A percentile compares a stretch with the other conserved stretches of the same genome.
These are phyloP conservation scores for Poecilobothrus nobilitatus DNA, from an alignment of 2,888 invertebrate genomes.

Conservation along the genomic window DNA sequence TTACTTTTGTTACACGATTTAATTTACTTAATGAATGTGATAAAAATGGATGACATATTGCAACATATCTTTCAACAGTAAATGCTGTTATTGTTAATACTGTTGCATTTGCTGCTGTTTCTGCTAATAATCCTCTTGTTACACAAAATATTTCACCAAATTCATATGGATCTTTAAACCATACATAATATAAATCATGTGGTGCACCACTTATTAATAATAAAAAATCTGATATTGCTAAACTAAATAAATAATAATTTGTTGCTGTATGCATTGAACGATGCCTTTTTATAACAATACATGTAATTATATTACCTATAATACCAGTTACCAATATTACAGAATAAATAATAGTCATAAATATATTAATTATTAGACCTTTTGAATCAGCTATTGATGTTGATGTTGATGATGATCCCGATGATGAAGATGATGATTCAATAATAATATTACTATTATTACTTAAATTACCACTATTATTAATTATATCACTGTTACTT, in stretches of 20 bases:
- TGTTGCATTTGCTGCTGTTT: constrained; percentile 71
- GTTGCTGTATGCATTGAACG: constrained; percentile 76
- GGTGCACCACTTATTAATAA: constrained; percentile 61
- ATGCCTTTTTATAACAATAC: constrained; percentile 73
- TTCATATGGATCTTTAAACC: constrained; percentile 67
- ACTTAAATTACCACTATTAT: not conserved
- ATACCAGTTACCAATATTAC: constrained; percentile 72
- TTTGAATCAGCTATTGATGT: constrained; percentile 47
- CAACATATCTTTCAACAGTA: constrained; percentile 65
- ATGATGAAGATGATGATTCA: not conserved
- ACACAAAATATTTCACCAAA: constrained; percentile 75
- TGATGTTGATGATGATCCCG: not conserved
- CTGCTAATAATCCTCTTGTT: constrained; percentile 66
- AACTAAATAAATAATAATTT: constrained; percentile 74
- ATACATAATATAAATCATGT: constrained; percentile 70
- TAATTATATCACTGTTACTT: not conserved
- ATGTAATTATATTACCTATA: constrained; percentile 74
- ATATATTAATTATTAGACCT: constrained; percentile 52
- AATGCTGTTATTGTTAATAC: constrained; percentile 74
- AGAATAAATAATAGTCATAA: constrained; percentile 66
- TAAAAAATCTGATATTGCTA: constrained; percentile 75
- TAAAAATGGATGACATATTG: constrained; percentile 55
- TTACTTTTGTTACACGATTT: constrained; percentile 68
- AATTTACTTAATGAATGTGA: constrained; percentile 75
- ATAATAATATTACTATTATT: not conserved